These are phyloP conservation scores for Lydus trimaculatus DNA, from an alignment of 2,888 invertebrate species.

Conservation along the genomic window DNA sequence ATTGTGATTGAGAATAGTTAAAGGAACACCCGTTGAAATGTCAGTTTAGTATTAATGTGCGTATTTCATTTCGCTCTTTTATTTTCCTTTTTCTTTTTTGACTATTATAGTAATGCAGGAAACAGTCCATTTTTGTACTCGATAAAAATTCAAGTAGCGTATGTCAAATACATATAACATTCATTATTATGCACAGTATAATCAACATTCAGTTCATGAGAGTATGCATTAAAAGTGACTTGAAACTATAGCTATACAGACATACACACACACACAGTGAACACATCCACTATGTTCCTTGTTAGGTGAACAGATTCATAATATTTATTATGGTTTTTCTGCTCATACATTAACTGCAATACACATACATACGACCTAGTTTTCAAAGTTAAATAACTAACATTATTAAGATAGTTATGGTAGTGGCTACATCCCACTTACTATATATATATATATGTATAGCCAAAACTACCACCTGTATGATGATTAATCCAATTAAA, in stretches of 20 bases:
- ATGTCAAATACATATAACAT: slow-evolving; percentile 22
- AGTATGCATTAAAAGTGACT: slow-evolving; percentile 22
- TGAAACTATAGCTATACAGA: slow-evolving; percentile 7
- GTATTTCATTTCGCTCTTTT: background rate
- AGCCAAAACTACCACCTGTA: background rate
- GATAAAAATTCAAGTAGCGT: slow-evolving; percentile 29
- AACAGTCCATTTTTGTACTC: slow-evolving; percentile 27
- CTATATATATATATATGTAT: background rate
- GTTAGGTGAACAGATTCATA: background rate
- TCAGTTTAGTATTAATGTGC: background rate
- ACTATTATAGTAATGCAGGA: slow-evolving; percentile 18
- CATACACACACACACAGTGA: background rate
- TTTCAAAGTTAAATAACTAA: background rate
- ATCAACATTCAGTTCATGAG: slow-evolving; percentile 28
- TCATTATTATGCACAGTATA: slow-evolving; percentile 24
- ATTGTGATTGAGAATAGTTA: too few relatives aligned
- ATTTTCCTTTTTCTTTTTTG: background rate
- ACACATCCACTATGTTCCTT: background rate
- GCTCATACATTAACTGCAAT: background rate
- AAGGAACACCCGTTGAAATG: too few relatives aligned
- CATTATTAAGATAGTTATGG: background rate
- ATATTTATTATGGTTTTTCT: background rate
- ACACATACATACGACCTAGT: background rate
- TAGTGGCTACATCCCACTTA: background rate
- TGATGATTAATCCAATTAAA: background rate